Percentiles rank a stretch among this genome's conserved stretches.
phyloP scores from a whole-genome alignment of 2,888 invertebrate genomes.

The Philaethria dido region DNA sequence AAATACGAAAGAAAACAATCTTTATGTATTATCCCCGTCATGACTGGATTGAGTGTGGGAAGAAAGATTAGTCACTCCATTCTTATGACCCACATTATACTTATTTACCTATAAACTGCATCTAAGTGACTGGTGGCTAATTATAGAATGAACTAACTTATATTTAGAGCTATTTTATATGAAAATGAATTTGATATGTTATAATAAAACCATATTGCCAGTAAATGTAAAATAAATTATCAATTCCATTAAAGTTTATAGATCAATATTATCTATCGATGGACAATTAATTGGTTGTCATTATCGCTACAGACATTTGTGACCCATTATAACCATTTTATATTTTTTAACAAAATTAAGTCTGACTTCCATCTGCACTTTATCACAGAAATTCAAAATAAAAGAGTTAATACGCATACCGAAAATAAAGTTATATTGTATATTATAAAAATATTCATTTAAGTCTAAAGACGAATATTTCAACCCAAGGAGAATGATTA shows the following conservation, averaged over 20 bases:
- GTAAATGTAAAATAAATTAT: constrained; percentile 11
- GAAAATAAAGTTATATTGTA: no score
- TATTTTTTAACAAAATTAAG: no score
- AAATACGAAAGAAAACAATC: no score
- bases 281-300: constrained; percentile 2
- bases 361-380: background rate
- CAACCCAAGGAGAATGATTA: no score
- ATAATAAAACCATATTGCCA: background rate
- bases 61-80: no score
- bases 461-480: background rate
- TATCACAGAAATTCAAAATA: no score
- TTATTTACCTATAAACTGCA: no score
- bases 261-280: constrained; percentile 15
- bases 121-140: no score
- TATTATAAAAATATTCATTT: background rate
- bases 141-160: background rate
- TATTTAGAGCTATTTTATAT: background rate
- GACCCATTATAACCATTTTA: constrained; percentile 4
- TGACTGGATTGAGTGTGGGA: no score
- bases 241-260: constrained; percentile 16
- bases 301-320: constrained; percentile 15
- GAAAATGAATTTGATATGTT: background rate
- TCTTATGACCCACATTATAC: no score
- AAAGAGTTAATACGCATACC: no score
- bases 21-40: no score